phyloP scores from a whole-genome alignment of 1,140 invertebrate genomes.

The Amyelois transitella region DNA sequence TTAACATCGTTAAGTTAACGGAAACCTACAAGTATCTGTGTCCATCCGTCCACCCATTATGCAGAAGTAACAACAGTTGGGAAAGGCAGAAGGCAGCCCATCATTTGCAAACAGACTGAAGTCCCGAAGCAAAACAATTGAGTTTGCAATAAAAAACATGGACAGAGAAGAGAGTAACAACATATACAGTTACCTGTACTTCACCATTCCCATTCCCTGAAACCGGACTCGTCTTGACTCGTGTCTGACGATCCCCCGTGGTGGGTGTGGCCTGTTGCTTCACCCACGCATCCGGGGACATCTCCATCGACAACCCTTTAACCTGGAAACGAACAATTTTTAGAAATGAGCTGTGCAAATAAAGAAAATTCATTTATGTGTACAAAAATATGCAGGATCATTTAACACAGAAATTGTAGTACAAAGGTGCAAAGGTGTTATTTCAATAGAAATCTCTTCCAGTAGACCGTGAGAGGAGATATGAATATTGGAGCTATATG shows the following conservation, averaged over 20 bases:
- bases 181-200: conserved; percentile 2
- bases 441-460: too few species aligned
- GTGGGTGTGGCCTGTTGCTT: conserved; percentile 62
- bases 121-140: too few species aligned
- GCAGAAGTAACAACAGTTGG: too few species aligned
- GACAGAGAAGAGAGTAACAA: background rate
- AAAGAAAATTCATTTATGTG: background rate
- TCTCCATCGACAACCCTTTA: conserved; percentile 67
- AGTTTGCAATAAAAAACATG: background rate
- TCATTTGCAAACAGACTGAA: too few species aligned
- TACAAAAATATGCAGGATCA: background rate
- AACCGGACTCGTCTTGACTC: conserved; percentile 65
- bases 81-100: too few species aligned
- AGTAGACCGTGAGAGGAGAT: too few species aligned
- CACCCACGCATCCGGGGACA: conserved; percentile 67
- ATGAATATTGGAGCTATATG: too few species aligned
- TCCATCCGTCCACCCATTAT: too few species aligned
- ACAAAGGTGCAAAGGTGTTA: too few species aligned
- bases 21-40: too few species aligned
- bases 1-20: too few species aligned
- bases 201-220: conserved; percentile 56
- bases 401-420: too few species aligned
- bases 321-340: conserved; percentile 35
- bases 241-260: conserved; percentile 45
- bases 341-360: background rate